Conservation (phyloP, 2,113 vertebrate species). For the Desmodus rotundus region DNA sequence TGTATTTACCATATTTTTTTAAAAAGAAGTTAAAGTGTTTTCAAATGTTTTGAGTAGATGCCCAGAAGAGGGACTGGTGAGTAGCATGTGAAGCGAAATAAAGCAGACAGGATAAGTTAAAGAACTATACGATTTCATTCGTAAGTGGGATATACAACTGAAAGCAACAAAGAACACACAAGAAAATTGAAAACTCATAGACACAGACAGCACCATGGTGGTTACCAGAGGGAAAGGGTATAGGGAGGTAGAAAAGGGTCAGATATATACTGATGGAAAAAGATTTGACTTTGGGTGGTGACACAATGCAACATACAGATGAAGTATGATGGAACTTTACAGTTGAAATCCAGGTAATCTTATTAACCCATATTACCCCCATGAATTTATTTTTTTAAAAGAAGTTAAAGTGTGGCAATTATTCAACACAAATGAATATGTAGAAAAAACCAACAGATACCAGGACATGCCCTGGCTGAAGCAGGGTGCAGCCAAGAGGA, state of each 20-base stretch:
- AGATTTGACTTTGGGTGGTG: no score
- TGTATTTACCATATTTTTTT: neutral
- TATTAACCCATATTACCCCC: neutral
- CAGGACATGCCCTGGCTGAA: accelerated
- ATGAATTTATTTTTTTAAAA: neutral
- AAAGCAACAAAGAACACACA: neutral
- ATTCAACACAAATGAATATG: neutral
- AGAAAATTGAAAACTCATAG: neutral
- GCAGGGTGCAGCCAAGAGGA: no score
- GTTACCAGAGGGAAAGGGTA: neutral
- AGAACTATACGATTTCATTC: neutral
- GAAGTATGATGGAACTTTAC: no score
- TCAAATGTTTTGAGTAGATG: neutral
- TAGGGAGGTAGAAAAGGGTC: neutral
- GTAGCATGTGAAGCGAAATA: neutral
- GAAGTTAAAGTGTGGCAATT: neutral
- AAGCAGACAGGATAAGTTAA: neutral
- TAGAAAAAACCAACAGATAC: neutral
- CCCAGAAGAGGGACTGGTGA: neutral
- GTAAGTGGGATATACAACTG: neutral
- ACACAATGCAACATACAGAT: no score
- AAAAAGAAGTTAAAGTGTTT: neutral
- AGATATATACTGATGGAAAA: neutral
- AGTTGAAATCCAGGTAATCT: neutral
- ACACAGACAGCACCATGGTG: neutral